Conservation (phyloP, 2,797 vertebrate species). For the Fringilla coelebs region DNA sequence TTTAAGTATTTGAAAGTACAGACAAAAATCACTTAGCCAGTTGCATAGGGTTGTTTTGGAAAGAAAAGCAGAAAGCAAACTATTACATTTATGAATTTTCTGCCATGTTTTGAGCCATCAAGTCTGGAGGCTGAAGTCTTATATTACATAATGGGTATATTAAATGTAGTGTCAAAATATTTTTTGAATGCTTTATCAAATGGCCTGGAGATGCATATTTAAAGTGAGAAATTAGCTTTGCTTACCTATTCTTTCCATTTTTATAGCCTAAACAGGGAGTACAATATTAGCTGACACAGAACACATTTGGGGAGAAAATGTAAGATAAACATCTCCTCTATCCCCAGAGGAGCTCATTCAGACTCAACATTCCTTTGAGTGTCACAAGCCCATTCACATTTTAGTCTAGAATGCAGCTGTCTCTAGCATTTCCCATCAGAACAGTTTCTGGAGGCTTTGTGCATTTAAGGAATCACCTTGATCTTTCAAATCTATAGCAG, state of each 20-base stretch:
- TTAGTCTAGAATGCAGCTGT: neutral
- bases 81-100: neutral
- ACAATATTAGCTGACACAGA: neutral
- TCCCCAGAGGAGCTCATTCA: neutral
- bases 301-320: neutral
- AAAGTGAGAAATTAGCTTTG: neutral
- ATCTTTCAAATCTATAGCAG: neutral
- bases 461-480: neutral
- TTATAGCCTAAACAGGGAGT: neutral
- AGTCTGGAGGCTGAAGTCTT: neutral
- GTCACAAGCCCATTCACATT: neutral
- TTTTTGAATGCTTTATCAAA: neutral
- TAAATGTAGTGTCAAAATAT: neutral
- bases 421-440: neutral
- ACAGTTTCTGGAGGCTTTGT: neutral
- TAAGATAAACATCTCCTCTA: neutral
- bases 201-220: neutral
- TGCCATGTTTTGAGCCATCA: neutral
- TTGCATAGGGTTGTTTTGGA: neutral
- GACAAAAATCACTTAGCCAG: neutral
- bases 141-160: neutral
- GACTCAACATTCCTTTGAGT: neutral
- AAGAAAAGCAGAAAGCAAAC: neutral
- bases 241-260: neutral
- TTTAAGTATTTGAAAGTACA: neutral